phyloP scores from a whole-genome alignment of 1,140 invertebrate species.

The Heliconius nattereri region DNA sequence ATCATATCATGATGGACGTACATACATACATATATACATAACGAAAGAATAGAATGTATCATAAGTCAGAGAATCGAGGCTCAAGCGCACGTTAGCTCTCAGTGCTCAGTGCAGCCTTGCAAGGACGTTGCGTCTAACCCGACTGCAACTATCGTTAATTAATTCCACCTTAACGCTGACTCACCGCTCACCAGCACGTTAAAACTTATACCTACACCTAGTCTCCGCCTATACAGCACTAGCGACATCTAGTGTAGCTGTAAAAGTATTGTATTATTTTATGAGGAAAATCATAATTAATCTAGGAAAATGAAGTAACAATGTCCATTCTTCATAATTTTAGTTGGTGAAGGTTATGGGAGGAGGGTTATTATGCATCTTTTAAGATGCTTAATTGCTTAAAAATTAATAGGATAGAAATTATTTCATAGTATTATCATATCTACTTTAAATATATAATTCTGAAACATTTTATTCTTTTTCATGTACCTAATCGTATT shows the following conservation, averaged over 20 bases:
- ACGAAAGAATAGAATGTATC: constrained; percentile 3
- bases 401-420: no score
- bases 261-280: background rate
- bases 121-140: constrained; percentile 75
- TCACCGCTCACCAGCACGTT: constrained; percentile 56
- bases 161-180: constrained; percentile 73
- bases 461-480: no score
- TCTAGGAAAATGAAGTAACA: background rate
- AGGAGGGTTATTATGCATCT: no score
- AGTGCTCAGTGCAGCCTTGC: constrained; percentile 62
- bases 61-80: constrained; percentile 17
- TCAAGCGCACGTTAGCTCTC: constrained; percentile 32
- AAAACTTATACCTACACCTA: constrained; percentile 37
- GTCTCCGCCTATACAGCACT: constrained; percentile 26
- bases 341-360: no score
- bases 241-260: constrained; percentile 45
- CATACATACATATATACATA: background rate
- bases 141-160: constrained; percentile 67
- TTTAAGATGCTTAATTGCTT: no score
- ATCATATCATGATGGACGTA: background rate
- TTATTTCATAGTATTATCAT: no score
- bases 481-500: no score
- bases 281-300: background rate
- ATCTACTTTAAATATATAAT: no score
- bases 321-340: background rate